Base-by-base conservation (phyloP, 2,113 vertebrate species). In the Phylloscopus trochilus region DNA sequence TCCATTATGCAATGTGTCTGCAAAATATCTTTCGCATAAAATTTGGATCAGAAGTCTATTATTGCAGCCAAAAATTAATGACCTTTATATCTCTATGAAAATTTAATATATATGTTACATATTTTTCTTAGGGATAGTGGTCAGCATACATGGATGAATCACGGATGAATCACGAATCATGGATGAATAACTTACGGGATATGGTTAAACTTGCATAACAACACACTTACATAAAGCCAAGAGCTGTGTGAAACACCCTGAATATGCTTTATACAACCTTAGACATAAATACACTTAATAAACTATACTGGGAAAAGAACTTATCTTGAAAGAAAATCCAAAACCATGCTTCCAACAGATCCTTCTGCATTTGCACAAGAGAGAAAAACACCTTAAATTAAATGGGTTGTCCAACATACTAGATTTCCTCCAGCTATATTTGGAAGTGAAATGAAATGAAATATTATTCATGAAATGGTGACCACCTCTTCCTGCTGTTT, bases 1-100 rank as follows among this genome's bases (percentile, higher is more conserved):
- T 46, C 15, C 39, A n/a, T 27, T 14, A 55, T 33, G 16, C 14
- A 43, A 18, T 37, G 11, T 0, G 0, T 31, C 37, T 53, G 43
- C 7, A 31, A 35, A 73, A 47, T 33, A 27, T 28, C 8, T 56
- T 87, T 74, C 74, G 21, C 9, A 70, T 66, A 70, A 84, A 70
- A 62, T 82, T 70, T 74, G 23, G 7, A 37, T 73, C 84, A 3
- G 0, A 6, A 70, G 6, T 13, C 3, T 47, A 16, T 70, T 78
- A 35, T 27, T 74, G 28, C 24, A 66, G 24, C 12, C 3, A 88
- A 70, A 92, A 85, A 31, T 20, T 74, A 74, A 44, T 15, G 19
- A 43, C 9, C 8, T 7, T 74, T 84, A 18, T 30, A 46, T 30
- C 1, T 33, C 7, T 28, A 67, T 51, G 37, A 21, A 63, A 51